phyloP scores from a whole-genome alignment of 1,140 invertebrate species.

The Drosophila pruinosa region DNA sequence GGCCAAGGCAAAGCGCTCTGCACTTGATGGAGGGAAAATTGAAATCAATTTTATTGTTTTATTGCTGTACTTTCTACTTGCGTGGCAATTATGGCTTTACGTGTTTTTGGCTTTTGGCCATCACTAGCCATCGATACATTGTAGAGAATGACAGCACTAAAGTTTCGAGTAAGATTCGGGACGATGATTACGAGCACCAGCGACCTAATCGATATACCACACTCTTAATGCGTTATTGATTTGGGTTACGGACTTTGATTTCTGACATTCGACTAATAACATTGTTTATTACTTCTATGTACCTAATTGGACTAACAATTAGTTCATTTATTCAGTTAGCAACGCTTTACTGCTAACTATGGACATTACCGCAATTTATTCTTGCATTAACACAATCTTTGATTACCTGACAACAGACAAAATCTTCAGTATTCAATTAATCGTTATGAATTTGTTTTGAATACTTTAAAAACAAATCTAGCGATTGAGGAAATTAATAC shows the following conservation, averaged over 20 bases:
- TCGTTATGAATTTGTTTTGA: too few species aligned
- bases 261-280: not conserved
- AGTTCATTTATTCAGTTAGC: not conserved
- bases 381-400: not conserved
- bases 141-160: not conserved
- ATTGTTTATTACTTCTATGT: not conserved
- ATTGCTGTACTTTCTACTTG: slow-evolving; percentile 10
- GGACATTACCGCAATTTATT: not conserved
- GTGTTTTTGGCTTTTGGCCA: slow-evolving; percentile 58
- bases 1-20: too few species aligned
- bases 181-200: not conserved
- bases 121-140: not conserved
- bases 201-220: not conserved
- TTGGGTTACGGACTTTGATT: not conserved
- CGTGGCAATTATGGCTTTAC: slow-evolving; percentile 55
- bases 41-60: slow-evolving; percentile 54
- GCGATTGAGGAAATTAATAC: too few species aligned
- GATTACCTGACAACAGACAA: not conserved
- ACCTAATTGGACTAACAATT: not conserved
- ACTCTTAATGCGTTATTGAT: not conserved
- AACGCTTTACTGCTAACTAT: not conserved
- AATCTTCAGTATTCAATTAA: not conserved
- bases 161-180: not conserved
- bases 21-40: slow-evolving; percentile 43
- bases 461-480: too few species aligned